Evolutionary conservation across 2,797 vertebrate species (phyloP).

Genomic region (Galaxias olidus): DNA sequence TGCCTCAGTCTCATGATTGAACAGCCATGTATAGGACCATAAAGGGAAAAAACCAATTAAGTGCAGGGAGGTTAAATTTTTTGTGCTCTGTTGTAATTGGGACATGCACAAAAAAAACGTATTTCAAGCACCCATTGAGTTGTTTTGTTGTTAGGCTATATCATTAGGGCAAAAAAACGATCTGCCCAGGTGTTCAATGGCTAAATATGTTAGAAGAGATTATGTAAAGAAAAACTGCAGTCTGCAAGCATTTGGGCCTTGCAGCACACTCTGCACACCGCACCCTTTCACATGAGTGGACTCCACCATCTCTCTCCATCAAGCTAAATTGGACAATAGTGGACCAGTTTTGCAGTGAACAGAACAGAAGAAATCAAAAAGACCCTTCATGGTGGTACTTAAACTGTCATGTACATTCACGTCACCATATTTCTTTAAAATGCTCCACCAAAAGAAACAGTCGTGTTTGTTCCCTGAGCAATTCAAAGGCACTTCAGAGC

Average conservation of each 20-base stretch:
- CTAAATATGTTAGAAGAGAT: slow-evolving; percentile 57
- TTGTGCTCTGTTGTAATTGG: slow-evolving; percentile 75
- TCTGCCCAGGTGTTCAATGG: slow-evolving; percentile 70
- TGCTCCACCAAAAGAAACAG: slow-evolving; percentile 16
- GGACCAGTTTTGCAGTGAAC: slow-evolving; percentile 35
- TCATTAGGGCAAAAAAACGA: slow-evolving; percentile 73
- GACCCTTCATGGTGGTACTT: slow-evolving; percentile 15
- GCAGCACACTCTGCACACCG: slow-evolving; percentile 44
- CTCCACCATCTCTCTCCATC: slow-evolving; percentile 53
- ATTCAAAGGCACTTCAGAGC: slow-evolving; percentile 49
- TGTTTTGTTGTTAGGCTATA: slow-evolving; percentile 73
- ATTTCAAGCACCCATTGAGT: slow-evolving; percentile 72
- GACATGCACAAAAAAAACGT: slow-evolving; percentile 63
- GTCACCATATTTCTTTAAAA: slow-evolving; percentile 15
- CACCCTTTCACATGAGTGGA: slow-evolving; percentile 44
- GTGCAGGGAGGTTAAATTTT: slow-evolving; percentile 67
- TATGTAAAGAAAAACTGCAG: slow-evolving; percentile 59
- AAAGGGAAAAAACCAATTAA: slow-evolving; percentile 80
- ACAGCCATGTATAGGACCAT: slow-evolving; percentile 69
- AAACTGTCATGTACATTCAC: slow-evolving; percentile 40
- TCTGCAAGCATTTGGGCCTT: slow-evolving; percentile 37
- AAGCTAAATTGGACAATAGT: slow-evolving; percentile 38
- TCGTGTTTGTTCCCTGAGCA: slow-evolving; percentile 36
- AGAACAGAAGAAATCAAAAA: slow-evolving; percentile 31
- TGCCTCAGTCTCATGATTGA: slow-evolving; percentile 74